Evolutionary conservation across 2,888 invertebrate genomes (phyloP).

Genomic region (Cataglyphis altisquamis): DNA sequence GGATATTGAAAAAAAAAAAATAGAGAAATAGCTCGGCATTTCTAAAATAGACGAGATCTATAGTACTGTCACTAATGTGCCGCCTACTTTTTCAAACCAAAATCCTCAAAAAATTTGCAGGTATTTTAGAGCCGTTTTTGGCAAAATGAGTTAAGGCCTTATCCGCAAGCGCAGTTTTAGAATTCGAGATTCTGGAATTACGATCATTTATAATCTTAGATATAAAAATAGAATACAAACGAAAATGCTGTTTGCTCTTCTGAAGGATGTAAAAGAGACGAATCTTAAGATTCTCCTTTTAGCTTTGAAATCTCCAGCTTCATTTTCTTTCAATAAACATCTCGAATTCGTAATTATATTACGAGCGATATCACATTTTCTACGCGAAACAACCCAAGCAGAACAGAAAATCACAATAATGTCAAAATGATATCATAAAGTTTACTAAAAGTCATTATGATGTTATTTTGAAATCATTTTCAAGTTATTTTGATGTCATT

Average conservation of each 20-base stretch:
- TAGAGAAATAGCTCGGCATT: not conserved
- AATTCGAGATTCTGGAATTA: conserved; percentile 6
- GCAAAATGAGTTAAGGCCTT: conserved; percentile 25
- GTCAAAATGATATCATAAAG: no score
- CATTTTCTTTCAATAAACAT: conserved; percentile 21
- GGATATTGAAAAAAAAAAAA: not conserved
- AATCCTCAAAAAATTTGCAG: not conserved
- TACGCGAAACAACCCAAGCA: not conserved
- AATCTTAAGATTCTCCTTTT: not conserved
- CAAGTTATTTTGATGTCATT: no score
- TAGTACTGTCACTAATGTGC: conserved; percentile 17
- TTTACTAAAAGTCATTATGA: no score
- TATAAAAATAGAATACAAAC: not conserved
- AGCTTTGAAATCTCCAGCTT: conserved; percentile 17
- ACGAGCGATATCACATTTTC: conserved; percentile 5
- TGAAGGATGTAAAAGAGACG: conserved; percentile 3
- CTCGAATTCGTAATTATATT: not conserved
- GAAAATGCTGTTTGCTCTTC: not conserved
- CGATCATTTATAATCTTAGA: not conserved
- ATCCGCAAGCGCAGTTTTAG: conserved; percentile 21
- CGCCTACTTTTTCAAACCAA: conserved; percentile 39
- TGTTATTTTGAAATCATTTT: no score
- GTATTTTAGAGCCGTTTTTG: conserved; percentile 2
- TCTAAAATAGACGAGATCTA: not conserved
- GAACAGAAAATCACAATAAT: no score